Conservation (phyloP, 2,888 invertebrate species). For the Platycnemis pennipes region DNA sequence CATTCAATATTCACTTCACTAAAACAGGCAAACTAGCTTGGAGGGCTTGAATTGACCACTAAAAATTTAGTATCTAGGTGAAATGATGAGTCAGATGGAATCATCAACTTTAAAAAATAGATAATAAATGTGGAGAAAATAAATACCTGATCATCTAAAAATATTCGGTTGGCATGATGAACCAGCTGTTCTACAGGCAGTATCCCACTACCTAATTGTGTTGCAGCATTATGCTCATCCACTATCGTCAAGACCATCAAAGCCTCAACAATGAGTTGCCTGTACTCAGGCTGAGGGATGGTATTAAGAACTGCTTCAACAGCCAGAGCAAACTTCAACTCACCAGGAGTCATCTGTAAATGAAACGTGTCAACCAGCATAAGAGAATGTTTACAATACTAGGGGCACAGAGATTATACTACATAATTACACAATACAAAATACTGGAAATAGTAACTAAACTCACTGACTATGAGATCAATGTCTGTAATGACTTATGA, state of each 20-base stretch:
- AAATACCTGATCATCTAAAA: slow-evolving; percentile 95
- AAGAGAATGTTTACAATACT: not conserved
- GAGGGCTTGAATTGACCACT: too few species aligned
- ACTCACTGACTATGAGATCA: not conserved
- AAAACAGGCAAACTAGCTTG: too few species aligned
- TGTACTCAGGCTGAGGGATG: slow-evolving; percentile 98
- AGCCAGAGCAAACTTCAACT: slow-evolving; percentile 98
- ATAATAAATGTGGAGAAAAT: not conserved
- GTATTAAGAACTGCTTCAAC: slow-evolving; percentile 98
- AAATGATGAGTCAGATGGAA: not conserved
- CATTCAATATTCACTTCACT: too few species aligned
- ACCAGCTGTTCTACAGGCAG: slow-evolving; percentile 96
- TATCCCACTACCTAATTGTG: slow-evolving; percentile 86
- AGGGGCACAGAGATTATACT: not conserved
- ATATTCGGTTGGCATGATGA: slow-evolving; percentile 95
- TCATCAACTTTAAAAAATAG: too few species aligned
- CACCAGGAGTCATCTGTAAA: slow-evolving; percentile 95
- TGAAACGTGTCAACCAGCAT: not conserved
- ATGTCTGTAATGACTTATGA: too few species aligned
- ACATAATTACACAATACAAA: not conserved
- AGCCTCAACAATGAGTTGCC: slow-evolving; percentile 97
- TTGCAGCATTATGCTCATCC: slow-evolving; percentile 91
- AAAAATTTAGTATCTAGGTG: too few species aligned
- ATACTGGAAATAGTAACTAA: not conserved
- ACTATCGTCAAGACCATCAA: slow-evolving; percentile 97